Percentiles rank a stretch among this genome's conserved stretches.
These are phyloP conservation scores for Bos javanicus DNA, from an alignment of 2,113 vertebrate species.

Conservation along the genomic window DNA sequence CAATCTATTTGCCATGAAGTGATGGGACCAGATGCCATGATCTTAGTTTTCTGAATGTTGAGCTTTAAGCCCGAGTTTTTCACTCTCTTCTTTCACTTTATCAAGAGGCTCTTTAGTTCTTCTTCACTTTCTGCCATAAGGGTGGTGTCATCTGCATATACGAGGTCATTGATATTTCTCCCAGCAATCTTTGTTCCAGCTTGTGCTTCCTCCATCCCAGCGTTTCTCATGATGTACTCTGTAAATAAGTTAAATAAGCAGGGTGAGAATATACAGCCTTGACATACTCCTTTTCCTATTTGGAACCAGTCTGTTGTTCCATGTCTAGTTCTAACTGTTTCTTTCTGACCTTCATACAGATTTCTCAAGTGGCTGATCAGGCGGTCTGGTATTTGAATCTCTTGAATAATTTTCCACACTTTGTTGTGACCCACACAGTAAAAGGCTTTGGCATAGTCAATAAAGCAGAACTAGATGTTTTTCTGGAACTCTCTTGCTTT, in stretches of 20 bases:
- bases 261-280: background rate
- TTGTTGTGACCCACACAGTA: background rate
- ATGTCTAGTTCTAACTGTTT: background rate
- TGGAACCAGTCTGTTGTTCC: background rate
- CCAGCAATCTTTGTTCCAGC: fast-evolving
- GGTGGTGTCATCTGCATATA: background rate
- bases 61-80: background rate
- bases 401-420: background rate
- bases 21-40: background rate
- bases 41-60: background rate
- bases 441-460: background rate
- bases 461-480: background rate
- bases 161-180: background rate
- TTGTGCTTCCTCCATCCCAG: background rate
- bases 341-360: background rate
- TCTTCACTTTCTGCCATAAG: background rate
- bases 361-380: background rate
- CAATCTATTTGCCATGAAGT: background rate
- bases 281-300: fast-evolving
- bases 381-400: background rate
- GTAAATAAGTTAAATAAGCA: background rate
- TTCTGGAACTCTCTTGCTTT: background rate
- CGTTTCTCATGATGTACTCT: background rate
- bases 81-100: background rate
- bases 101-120: background rate